phyloP scores from a whole-genome alignment of 1,140 invertebrate genomes.

The Eumeta japonica region DNA sequence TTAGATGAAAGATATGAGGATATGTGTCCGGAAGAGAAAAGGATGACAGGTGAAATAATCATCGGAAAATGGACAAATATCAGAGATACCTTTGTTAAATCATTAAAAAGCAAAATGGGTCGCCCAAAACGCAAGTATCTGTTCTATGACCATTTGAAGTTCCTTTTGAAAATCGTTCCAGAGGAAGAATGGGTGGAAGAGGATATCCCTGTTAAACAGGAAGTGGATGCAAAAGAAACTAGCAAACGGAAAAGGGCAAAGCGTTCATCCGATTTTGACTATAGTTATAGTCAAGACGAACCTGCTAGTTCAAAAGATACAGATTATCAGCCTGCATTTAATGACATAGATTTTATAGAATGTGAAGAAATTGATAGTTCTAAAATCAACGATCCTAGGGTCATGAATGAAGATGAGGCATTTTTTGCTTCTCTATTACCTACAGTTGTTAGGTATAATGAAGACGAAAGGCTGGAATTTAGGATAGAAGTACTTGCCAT shows the following conservation, averaged over 20 bases:
- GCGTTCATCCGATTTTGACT: conserved; percentile 5
- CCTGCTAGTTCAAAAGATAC: conserved; percentile 3
- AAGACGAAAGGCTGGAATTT: conserved; percentile 43
- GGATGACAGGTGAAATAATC: conserved; percentile 32
- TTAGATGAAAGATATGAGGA: conserved; percentile 33
- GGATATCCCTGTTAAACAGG: not conserved
- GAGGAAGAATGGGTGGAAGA: conserved; percentile 12
- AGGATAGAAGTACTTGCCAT: conserved; percentile 40
- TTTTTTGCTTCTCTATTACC: conserved; percentile 47
- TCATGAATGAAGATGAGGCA: conserved; percentile 51
- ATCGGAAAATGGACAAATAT: conserved; percentile 44
- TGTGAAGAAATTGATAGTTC: conserved; percentile 21
- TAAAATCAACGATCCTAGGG: conserved; percentile 22
- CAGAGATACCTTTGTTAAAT: conserved; percentile 39
- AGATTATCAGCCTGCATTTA: conserved; percentile 5
- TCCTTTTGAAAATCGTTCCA: conserved; percentile 25
- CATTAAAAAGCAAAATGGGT: conserved; percentile 28
- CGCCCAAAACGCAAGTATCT: conserved; percentile 35
- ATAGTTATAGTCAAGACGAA: conserved; percentile 9
- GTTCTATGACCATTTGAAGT: conserved; percentile 32
- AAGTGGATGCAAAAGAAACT: conserved; percentile 9
- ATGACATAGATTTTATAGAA: conserved; percentile 26
- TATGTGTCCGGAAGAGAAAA: conserved; percentile 30
- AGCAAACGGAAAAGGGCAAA: conserved; percentile 15
- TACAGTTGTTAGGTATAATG: conserved; percentile 39